Percentiles rank a stretch among this genome's conserved stretches.
Evolutionary conservation across 2,797 vertebrate genomes (phyloP).

Genomic region (Sciaenops ocellatus): DNA sequence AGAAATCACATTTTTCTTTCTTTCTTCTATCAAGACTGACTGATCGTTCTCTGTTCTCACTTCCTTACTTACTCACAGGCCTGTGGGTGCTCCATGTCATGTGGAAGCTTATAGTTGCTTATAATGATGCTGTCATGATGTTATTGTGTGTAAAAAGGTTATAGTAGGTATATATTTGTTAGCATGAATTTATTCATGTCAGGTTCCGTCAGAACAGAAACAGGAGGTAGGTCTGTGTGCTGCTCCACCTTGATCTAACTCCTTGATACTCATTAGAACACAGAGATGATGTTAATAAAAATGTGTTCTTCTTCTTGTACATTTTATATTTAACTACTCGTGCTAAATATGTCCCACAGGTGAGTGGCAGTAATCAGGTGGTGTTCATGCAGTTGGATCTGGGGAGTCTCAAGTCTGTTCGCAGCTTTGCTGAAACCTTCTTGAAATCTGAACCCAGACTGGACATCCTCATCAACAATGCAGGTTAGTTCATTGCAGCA

Average conservation of each 20-base stretch:
- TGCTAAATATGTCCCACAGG: slow-evolving; percentile 71
- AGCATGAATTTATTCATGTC: background rate
- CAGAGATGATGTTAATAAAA: background rate
- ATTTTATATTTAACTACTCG: background rate
- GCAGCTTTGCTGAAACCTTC: slow-evolving; percentile 87
- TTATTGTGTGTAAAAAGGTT: background rate
- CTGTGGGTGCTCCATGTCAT: too few species aligned
- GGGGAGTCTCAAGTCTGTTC: slow-evolving; percentile 87
- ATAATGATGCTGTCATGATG: background rate
- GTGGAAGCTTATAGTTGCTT: background rate
- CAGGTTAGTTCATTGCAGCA: slow-evolving; percentile 63
- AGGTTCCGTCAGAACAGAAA: background rate
- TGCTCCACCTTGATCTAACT: background rate
- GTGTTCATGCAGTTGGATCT: slow-evolving; percentile 90
- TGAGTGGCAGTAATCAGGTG: slow-evolving; percentile 87
- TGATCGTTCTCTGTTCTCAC: background rate
- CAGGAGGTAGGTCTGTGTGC: background rate
- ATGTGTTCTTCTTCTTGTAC: background rate
- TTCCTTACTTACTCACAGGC: background rate
- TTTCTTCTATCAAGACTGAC: background rate
- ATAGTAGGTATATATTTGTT: too few species aligned
- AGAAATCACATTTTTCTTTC: background rate
- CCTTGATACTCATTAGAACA: background rate
- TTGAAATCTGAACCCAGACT: slow-evolving; percentile 87
- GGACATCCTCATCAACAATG: slow-evolving; percentile 93